phyloP scores from a whole-genome alignment of 2,797 vertebrate species.

The Amniataba percoides region DNA sequence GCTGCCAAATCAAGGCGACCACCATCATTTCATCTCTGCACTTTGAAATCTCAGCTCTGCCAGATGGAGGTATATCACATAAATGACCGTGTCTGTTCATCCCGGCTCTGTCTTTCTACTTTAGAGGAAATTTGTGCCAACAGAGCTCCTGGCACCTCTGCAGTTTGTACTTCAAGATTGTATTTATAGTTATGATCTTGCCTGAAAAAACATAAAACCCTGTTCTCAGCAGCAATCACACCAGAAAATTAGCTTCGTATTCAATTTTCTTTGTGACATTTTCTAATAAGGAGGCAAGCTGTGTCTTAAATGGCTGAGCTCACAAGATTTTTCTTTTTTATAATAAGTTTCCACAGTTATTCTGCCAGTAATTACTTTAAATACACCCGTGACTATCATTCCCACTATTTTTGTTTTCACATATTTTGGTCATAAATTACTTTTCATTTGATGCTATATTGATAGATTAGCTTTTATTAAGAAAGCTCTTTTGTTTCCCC shows the following conservation, averaged over 20 bases:
- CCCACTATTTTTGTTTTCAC: neutral
- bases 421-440: neutral
- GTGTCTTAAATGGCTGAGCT: slow-evolving; percentile 8
- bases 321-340: neutral
- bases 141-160: neutral
- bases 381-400: neutral
- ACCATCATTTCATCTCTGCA: slow-evolving; percentile 24
- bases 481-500: neutral
- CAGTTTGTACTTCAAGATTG: slow-evolving; percentile 11
- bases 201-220: neutral
- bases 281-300: slow-evolving; percentile 19
- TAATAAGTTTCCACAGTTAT: slow-evolving; percentile 2
- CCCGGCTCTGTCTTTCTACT: slow-evolving; percentile 5
- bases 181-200: neutral
- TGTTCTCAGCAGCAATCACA: neutral
- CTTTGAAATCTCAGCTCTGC: slow-evolving; percentile 1
- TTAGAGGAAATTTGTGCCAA: slow-evolving; percentile 5
- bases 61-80: slow-evolving; percentile 11
- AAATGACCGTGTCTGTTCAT: slow-evolving; percentile 10
- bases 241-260: slow-evolving; percentile 6
- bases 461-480: neutral
- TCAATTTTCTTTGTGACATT: slow-evolving; percentile 20
- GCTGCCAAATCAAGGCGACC: slow-evolving; percentile 5
- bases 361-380: neutral
- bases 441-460: neutral